Evolutionary conservation across 1,140 invertebrate genomes (phyloP).

Genomic region (Macrotrachela quadricornifera): DNA sequence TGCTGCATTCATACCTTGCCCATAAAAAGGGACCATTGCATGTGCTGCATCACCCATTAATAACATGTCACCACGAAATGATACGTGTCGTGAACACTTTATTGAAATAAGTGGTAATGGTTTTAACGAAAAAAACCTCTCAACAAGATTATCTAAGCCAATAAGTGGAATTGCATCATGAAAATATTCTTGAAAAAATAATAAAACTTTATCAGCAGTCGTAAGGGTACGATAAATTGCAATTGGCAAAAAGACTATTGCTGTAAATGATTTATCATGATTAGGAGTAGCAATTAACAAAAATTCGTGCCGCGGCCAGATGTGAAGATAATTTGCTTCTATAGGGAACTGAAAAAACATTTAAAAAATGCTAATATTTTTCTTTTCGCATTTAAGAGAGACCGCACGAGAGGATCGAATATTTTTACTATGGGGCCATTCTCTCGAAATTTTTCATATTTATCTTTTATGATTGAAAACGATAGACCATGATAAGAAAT

Average conservation of each 20-base stretch:
- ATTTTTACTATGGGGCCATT: too few relatives aligned
- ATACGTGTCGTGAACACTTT: conserved; percentile 32
- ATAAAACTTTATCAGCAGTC: conserved; percentile 42
- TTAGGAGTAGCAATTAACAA: conserved; percentile 98
- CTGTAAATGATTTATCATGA: conserved; percentile 70
- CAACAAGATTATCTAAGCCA: conserved; percentile 43
- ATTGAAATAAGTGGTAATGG: conserved; percentile 57
- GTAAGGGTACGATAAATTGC: conserved; percentile 44
- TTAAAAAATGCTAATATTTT: too few relatives aligned
- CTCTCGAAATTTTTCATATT: too few relatives aligned
- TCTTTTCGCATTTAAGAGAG: too few relatives aligned
- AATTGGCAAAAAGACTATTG: conserved; percentile 88
- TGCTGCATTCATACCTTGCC: conserved; percentile 96
- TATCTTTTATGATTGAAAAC: too few relatives aligned
- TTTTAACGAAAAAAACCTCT: conserved; percentile 47
- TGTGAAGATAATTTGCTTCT: conserved; percentile 66
- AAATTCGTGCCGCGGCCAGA: conserved; percentile 81
- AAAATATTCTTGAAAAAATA: conserved; percentile 62
- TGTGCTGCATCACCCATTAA: conserved; percentile 41
- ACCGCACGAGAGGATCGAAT: too few relatives aligned
- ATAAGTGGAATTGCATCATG: conserved; percentile 62
- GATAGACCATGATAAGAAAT: too few relatives aligned
- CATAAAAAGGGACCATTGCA: conserved; percentile 95
- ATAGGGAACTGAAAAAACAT: conserved; percentile 62
- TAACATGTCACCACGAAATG: not conserved